These are phyloP conservation scores for Passer domesticus DNA, from an alignment of 2,113 vertebrate species.

Conservation along the genomic window DNA sequence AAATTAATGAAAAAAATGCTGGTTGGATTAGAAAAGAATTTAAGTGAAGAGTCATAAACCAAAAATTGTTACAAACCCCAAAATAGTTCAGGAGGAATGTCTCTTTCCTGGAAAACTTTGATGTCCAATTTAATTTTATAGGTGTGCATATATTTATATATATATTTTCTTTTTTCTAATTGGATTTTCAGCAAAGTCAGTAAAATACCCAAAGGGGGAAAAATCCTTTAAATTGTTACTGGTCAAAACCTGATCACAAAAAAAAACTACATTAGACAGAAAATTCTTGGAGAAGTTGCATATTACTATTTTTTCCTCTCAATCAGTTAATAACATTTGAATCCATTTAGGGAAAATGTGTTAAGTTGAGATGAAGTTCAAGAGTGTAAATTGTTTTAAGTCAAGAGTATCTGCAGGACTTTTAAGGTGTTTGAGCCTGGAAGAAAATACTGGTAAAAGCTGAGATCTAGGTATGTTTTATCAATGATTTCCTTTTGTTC, in stretches of 20 bases:
- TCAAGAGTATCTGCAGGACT: background rate
- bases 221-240: background rate
- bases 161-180: background rate
- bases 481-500: background rate
- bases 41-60: background rate
- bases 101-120: background rate
- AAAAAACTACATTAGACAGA: background rate
- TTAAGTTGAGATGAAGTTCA: background rate
- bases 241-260: background rate
- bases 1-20: background rate
- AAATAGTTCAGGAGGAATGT: background rate
- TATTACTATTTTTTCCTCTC: background rate
- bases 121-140: background rate
- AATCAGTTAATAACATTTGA: background rate
- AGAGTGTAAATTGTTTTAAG: background rate
- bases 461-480: background rate
- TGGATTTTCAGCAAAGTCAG: background rate
- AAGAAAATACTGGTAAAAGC: background rate
- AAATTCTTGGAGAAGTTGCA: background rate
- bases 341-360: background rate
- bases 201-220: background rate
- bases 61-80: background rate
- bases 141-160: background rate
- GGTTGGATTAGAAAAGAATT: background rate
- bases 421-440: background rate